These are phyloP conservation scores for Hemibagrus guttatus DNA, from an alignment of 2,797 vertebrate genomes.

Conservation along the genomic window DNA sequence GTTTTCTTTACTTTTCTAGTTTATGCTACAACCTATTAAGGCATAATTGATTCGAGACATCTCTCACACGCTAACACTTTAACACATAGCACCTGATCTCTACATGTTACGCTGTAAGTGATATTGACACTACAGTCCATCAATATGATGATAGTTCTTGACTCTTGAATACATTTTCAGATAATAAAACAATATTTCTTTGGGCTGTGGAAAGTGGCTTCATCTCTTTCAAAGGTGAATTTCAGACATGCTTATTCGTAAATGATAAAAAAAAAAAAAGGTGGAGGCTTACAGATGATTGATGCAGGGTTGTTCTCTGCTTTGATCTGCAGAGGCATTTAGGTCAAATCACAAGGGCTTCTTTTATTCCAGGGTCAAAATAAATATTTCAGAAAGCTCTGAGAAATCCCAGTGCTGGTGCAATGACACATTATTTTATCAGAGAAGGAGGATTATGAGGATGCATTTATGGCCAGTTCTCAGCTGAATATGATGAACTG, in stretches of 20 bases:
- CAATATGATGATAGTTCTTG: slow-evolving; percentile 8
- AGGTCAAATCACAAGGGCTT: slow-evolving; percentile 30
- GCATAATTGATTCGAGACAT: not conserved
- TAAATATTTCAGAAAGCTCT: slow-evolving; percentile 34
- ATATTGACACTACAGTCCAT: slow-evolving; percentile 20
- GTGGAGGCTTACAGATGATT: slow-evolving; percentile 34
- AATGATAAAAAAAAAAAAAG: not conserved
- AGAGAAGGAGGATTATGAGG: not conserved
- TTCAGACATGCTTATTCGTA: slow-evolving; percentile 21
- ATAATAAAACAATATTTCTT: not conserved
- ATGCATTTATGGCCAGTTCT: slow-evolving; percentile 1
- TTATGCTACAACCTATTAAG: not conserved
- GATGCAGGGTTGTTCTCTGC: slow-evolving; percentile 25
- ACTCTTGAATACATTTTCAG: slow-evolving; percentile 24
- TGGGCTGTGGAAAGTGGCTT: slow-evolving; percentile 23
- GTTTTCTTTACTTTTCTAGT: not conserved
- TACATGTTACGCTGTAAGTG: not conserved
- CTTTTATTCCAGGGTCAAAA: slow-evolving; percentile 22
- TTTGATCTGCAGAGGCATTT: slow-evolving; percentile 41
- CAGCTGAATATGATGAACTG: slow-evolving; percentile 16
- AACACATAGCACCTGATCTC: not conserved
- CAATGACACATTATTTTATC: slow-evolving; percentile 26
- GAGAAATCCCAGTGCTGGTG: not conserved
- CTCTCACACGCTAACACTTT: slow-evolving; percentile 12
- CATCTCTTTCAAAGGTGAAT: slow-evolving; percentile 21